phyloP scores from a whole-genome alignment of 1,140 invertebrate species.

The Orchesella cincta region DNA sequence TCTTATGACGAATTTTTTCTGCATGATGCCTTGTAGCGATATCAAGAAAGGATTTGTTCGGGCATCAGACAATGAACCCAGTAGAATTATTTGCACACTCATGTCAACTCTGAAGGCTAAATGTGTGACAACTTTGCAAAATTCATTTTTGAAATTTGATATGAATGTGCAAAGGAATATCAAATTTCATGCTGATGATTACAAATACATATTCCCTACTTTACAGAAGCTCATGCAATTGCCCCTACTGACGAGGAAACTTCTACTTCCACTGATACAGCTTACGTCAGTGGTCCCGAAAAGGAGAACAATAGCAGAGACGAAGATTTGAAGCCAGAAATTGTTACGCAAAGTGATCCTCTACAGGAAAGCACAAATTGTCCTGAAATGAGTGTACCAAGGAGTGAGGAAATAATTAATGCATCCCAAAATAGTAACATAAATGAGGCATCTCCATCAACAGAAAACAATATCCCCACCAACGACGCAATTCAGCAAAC shows the following conservation, averaged over 20 bases:
- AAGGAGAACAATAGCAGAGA: neutral
- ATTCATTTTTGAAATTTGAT: too few species aligned
- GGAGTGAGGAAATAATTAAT: neutral
- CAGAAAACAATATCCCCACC: neutral
- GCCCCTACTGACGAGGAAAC: neutral
- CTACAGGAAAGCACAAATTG: neutral
- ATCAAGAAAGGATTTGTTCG: too few species aligned
- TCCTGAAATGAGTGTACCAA: neutral
- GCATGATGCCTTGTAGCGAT: too few species aligned
- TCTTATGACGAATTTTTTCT: too few species aligned
- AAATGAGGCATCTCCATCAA: neutral
- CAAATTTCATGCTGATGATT: too few species aligned
- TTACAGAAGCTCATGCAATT: neutral
- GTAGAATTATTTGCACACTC: too few species aligned
- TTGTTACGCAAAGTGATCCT: neutral
- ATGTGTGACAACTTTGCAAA: too few species aligned
- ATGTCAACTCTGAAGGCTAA: too few species aligned
- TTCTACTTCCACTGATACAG: neutral
- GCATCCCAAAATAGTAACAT: constrained; percentile 1
- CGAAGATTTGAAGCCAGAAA: neutral
- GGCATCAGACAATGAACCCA: too few species aligned
- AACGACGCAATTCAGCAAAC: neutral
- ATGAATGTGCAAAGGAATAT: too few species aligned
- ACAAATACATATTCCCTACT: neutral
- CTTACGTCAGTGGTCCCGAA: constrained; percentile 1